Evolutionary conservation across 1,140 invertebrate species (phyloP).

Genomic region (Coboldia fuscipes): DNA sequence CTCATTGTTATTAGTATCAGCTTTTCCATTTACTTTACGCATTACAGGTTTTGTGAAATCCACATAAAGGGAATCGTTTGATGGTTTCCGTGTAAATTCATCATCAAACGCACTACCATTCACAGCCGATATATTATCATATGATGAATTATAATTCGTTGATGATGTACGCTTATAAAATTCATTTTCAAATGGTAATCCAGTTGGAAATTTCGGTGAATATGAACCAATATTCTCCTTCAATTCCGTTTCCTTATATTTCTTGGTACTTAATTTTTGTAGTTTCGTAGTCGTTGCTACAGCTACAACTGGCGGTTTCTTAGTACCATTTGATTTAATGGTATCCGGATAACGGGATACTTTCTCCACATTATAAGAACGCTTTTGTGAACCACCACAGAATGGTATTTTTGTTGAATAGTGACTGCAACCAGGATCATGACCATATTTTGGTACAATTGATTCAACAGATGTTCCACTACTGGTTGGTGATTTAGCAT

Average conservation of each 20-base stretch:
- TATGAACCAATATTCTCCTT: conserved; percentile 9
- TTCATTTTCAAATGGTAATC: conserved; percentile 20
- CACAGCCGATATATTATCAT: conserved; percentile 7
- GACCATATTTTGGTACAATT: conserved; percentile 2
- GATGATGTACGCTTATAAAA: conserved; percentile 20
- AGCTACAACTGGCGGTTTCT: too few species aligned
- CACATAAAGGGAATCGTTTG: conserved; percentile 18
- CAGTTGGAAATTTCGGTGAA: conserved; percentile 19
- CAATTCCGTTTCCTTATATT: background rate
- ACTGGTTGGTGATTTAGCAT: background rate
- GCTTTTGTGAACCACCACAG: conserved; percentile 11
- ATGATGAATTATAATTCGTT: background rate
- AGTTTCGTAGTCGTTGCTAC: background rate
- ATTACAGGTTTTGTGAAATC: conserved; percentile 14
- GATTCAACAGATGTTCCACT: conserved; percentile 2
- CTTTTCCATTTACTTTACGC: background rate
- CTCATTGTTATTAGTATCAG: background rate
- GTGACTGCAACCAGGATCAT: background rate
- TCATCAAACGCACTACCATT: conserved; percentile 6
- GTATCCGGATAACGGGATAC: too few species aligned
- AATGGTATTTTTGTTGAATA: background rate
- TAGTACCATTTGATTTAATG: conserved; percentile 20
- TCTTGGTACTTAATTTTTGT: background rate
- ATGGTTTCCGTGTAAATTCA: conserved; percentile 19
- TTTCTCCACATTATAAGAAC: conserved; percentile 12